Conservation (phyloP, 53 echinoderm and acorn worm species). For the Apostichopus leukothele region DNA sequence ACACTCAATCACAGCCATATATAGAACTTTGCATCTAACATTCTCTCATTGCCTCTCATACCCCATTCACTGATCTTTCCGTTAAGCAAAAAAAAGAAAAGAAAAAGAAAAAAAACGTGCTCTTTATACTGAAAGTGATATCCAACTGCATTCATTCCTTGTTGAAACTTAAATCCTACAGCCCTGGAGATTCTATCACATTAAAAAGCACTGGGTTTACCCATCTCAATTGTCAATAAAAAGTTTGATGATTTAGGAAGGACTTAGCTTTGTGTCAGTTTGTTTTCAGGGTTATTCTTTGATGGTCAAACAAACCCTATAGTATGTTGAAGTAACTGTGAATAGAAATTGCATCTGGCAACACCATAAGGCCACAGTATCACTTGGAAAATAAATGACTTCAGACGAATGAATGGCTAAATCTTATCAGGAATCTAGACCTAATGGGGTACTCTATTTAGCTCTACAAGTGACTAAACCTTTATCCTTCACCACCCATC, state of each 20-base stretch:
- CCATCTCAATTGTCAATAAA: background rate
- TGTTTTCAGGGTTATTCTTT: slow-evolving; percentile 22
- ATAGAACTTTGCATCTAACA: no score
- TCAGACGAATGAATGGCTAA: slow-evolving; percentile 7
- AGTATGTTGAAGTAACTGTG: background rate
- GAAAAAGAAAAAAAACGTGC: no score
- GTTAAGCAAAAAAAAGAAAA: no score
- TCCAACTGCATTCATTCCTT: no score
- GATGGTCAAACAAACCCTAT: slow-evolving; percentile 24
- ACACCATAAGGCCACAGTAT: background rate
- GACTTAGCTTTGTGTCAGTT: background rate
- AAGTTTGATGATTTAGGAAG: background rate
- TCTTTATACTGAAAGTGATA: no score
- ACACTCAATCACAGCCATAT: background rate
- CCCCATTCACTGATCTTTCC: no score
- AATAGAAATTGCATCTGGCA: background rate
- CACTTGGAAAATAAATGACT: slow-evolving; percentile 11
- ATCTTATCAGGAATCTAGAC: slow-evolving; percentile 12
- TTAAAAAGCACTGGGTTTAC: background rate
- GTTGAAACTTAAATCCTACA: background rate
- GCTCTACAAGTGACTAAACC: background rate
- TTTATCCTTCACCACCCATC: background rate
- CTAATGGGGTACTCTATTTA: background rate
- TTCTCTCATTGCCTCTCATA: no score
- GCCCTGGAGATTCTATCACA: background rate